Evolutionary conservation across 1,140 invertebrate species (phyloP), one percentile per base, ranked within the genome.

Genomic region (Nixonia krombeini): DNA sequence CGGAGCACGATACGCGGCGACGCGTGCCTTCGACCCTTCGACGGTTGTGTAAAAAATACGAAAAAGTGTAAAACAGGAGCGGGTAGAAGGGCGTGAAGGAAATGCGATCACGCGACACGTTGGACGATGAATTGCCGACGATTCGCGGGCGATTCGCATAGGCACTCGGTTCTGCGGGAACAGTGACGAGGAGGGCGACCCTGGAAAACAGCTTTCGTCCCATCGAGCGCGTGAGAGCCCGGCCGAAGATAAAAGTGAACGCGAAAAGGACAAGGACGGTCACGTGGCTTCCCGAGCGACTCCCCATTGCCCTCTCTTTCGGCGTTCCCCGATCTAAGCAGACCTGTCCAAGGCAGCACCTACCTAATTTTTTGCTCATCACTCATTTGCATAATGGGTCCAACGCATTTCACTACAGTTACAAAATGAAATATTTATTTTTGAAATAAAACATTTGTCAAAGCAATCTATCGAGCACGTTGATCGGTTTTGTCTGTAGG

Each of bases 271-370:
- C 47, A 62, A 55, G 31, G 45, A 44, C 23, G 29, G 57, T 66
- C 73, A 74, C 72, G 70, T 81, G 72, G 76, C 73, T 67, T 73
- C 47, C 56, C 51, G 42, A 58, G 42, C 50, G 69, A 47, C 65
- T 52, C 68, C 67, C 55, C 58, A 70, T 69, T 69, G 68, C 71
- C 71, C 71, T 72, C 72, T 72, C 79, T 73, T 76, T 74, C 63
- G 63, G 73, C 75, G 73, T 70, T 61, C 73, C 49, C 23, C 56
- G 65, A 63, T 53, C 72, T 72, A 76, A 74, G 77, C 77, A 77
- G 78, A 80, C 77, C 76, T 80, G 77, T 75, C 73, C 73, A 81
- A 80, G 74, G 71, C 77, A 70, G 80, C 67, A 79, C 79, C 80
- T 75, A 77, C 79, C 78, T n/a, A n/a, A n/a, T n/a, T n/a, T n/a